These are phyloP conservation scores for Rhogogaster chlorosoma DNA, from an alignment of 2,888 invertebrate species.

Conservation along the genomic window DNA sequence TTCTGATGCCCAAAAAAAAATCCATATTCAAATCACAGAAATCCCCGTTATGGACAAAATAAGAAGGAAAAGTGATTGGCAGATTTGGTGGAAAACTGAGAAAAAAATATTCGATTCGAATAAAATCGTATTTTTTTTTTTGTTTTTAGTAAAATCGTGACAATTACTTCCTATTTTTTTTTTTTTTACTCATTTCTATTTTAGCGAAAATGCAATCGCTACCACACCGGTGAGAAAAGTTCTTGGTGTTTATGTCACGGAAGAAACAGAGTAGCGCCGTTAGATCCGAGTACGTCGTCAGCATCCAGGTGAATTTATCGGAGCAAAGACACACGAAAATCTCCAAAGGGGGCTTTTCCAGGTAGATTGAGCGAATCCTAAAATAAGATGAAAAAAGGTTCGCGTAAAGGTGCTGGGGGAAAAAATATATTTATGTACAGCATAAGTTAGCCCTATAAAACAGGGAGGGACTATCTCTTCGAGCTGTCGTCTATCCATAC, in stretches of 20 bases:
- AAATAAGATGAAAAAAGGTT: slow-evolving; percentile 19
- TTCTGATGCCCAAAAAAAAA: background rate
- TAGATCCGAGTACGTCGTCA: slow-evolving; percentile 29
- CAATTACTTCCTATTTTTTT: background rate
- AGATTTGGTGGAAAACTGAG: no score
- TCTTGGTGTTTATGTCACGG: slow-evolving; percentile 2
- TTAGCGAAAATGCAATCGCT: background rate
- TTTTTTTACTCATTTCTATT: background rate
- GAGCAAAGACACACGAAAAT: slow-evolving; percentile 1
- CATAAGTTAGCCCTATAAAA: slow-evolving; percentile 38
- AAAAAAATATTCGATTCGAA: no score
- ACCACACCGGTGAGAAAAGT: background rate
- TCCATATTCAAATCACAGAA: no score
- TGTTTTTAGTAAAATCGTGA: background rate
- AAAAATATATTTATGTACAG: slow-evolving; percentile 21
- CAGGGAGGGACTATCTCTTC: slow-evolving; percentile 22
- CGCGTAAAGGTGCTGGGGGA: background rate
- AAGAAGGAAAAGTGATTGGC: no score
- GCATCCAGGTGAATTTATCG: slow-evolving; percentile 34
- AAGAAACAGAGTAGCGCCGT: slow-evolving; percentile 14
- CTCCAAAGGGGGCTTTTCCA: background rate
- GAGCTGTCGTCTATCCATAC: slow-evolving; percentile 25
- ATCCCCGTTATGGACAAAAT: no score
- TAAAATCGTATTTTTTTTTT: background rate
- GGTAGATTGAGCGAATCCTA: slow-evolving; percentile 11